Base-by-base conservation (phyloP, 1,140 invertebrate genomes). In the Nilaparvata lugens region DNA sequence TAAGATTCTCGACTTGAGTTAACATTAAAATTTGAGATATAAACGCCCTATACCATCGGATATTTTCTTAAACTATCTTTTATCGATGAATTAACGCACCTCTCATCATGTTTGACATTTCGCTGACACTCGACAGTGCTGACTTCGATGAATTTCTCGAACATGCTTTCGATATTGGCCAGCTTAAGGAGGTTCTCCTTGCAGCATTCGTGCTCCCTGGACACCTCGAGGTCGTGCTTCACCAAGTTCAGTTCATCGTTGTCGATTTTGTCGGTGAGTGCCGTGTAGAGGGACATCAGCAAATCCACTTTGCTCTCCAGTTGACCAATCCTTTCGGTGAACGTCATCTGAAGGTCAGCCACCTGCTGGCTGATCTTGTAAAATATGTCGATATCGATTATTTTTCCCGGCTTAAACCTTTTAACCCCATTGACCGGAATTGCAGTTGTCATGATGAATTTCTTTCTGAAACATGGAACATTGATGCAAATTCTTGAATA, bases 341-440 rank as follows among this genome's bases (percentile, higher is more conserved):
- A 55, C 1, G 14, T 28, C 1, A 19, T 6, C n/a, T 55, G 53
- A 19, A 55, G 18, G 9, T 55, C 53, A 11, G 25, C 18, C 3
- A 55, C 16, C 53, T 55, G 53, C 11, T 55, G 13, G 35, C 14
- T 55, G 13, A 55, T 55, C 35, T 55, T 55, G 19, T 28, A 16
- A 5, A 55, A 55, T 5, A 28, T 31, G 14, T 23, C 21, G 16
- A 23, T 23, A 4, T 48, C 45, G 2, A 48, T 23, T 48, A 48
- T 48, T 19, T 48, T 48, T 35, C 53, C 16, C 2, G 53, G 18
- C 25, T 55, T 58, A 43, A 58, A 40, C 19, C 42, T 51, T 48
- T 58, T 35, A 14, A 11, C 18, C 9, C 7, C 5, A 48, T 48
- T 48, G 21, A 3, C 4, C 21, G 45, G 21, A 11, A 9, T 9